These are phyloP conservation scores for Octodonta nipae DNA, from an alignment of 2,888 invertebrate species.

Conservation along the genomic window DNA sequence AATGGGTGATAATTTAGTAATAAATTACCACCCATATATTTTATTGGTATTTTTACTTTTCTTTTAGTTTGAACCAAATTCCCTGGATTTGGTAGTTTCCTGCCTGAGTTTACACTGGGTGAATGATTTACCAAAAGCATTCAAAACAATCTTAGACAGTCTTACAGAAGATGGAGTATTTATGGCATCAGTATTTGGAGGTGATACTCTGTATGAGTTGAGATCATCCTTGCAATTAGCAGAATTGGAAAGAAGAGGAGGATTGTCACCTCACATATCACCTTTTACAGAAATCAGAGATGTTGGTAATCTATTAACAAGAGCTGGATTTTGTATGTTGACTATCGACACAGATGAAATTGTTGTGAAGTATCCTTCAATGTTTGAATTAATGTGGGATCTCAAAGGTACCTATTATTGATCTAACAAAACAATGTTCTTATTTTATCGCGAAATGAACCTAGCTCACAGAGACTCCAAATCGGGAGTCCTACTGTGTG, in stretches of 20 bases:
- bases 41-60: too few relatives aligned
- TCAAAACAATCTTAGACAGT: constrained; percentile 50
- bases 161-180: constrained; percentile 87
- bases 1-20: too few relatives aligned
- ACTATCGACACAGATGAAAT: constrained; percentile 92
- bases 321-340: constrained; percentile 80
- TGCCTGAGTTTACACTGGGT: constrained; percentile 91
- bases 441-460: too few relatives aligned
- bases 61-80: constrained; percentile 55
- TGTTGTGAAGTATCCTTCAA: constrained; percentile 74
- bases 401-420: constrained; percentile 48
- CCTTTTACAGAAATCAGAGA: constrained; percentile 80
- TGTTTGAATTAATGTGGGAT: constrained; percentile 90
- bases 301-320: constrained; percentile 69
- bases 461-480: too few relatives aligned
- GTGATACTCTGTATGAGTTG: constrained; percentile 86
- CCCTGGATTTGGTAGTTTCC: constrained; percentile 77
- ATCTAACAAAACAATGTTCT: too few relatives aligned
- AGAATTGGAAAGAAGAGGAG: constrained; percentile 80
- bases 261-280: constrained; percentile 79
- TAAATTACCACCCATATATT: too few relatives aligned
- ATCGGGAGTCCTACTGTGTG: too few relatives aligned
- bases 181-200: constrained; percentile 85
- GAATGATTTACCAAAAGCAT: constrained; percentile 85
- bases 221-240: constrained; percentile 84